Evolutionary conservation across 1,140 invertebrate genomes (phyloP), one percentile per base, ranked within the genome.

Genomic region (Andricus grossulariae): DNA sequence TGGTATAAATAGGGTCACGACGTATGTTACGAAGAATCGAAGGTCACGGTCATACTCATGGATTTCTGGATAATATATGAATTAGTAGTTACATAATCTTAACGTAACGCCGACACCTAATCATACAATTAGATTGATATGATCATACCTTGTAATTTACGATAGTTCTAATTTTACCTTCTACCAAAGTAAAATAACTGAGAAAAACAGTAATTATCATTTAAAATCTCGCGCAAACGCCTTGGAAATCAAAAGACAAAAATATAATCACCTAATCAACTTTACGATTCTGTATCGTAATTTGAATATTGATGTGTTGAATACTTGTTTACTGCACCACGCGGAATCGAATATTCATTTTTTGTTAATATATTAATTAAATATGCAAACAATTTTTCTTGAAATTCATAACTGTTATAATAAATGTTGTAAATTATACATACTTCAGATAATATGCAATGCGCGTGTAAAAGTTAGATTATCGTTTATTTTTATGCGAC

Each of bases 61-160:
- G 60, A 66, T 66, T 66, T 66, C 60, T 66, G 13, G 60, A 66
- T 39, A 66, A n/a, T 66, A n/a, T 66, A 45, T 39, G 60, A 66
- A 66, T 45, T n/a, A 66, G 25, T 39, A 39, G 25, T 66, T 66
- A 66, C 39, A 32, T 15, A 66, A 66, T 32, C n/a, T 45, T 39
- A 66, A 66, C 60, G 16, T 66, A 39, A 66, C 32, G 39, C 39
- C 60, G 45, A 45, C 32, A 66, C 60, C 60, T 66, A 66, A 11
- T 39, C 60, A 45, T 45, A 66, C 25, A 66, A 66, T 66, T 66
- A 66, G n/a, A 13, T 66, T 39, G 60, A 66, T 66, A 25, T 66
- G n/a, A 66, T 66, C 60, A 66, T 66, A 66, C 60, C 39, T 66
- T n/a, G 15, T 16, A 66, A 39, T 66, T 66, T 66, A 66, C 60